Base-by-base conservation (phyloP, 2,797 vertebrate genomes). In the Acrossocheilus fasciatus region DNA sequence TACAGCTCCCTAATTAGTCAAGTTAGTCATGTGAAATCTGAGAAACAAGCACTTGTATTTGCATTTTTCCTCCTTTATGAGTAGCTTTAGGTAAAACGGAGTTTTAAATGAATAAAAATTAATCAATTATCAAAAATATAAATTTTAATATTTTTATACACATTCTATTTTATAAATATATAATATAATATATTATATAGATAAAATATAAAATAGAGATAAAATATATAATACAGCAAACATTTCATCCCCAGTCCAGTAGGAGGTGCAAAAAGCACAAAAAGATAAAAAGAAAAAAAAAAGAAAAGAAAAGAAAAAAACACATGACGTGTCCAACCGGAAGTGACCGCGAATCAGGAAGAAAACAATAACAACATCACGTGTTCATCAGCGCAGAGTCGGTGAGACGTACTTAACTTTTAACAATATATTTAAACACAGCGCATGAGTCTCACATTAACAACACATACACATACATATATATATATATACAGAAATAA, bases 341-440 rank as follows among this genome's bases (percentile, higher is more conserved):
- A 85, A 59, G 64, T 80, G 52, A 36, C 50, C 0, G 4, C 3
- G 18, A 69, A 69, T 39, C 66, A 70, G 68, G 62, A 68, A 68
- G 10, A 66, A 81, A 81, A 64, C 41, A 76, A 77, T 11, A 83
- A 84, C 69, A 80, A 68, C 76, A 26, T 88, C 84, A 88, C 87
- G 82, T 88, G 89, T 77, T 39, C 2, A 14, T 41, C 23, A 34
- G 23, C 34, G 77, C 39, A 36, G 62, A 20, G 36, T 20, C 0
- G 9, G 78, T 70, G 50, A 17, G 74, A 41, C 34, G 12, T 41
- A 7, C 4, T 8, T 2, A 36, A 8, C 30, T 8, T 41, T 30
- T 12, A 36, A 64, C 2, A 17, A 4, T 70, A 5, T 41, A 41
- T 70, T 43, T 23, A 43, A 23, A 6, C 36, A 23, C 36, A 70